phyloP scores from a whole-genome alignment of 2,888 invertebrate genomes.

The Leucozona laternaria region DNA sequence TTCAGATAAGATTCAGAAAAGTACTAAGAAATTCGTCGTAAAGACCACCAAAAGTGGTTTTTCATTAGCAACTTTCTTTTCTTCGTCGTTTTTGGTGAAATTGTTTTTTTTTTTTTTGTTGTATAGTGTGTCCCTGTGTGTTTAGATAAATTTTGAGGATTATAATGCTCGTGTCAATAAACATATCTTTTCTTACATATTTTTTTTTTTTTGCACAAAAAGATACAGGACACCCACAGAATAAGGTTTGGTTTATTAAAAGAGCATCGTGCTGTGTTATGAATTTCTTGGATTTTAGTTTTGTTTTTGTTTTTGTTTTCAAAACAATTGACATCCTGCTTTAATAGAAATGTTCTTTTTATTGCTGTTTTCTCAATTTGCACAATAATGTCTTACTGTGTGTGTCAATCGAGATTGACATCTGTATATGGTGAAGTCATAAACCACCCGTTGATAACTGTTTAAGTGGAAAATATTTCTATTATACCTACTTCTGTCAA shows the following conservation, averaged over 20 bases:
- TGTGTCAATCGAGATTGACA: conserved; percentile 44
- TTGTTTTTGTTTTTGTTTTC: not conserved
- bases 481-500: not conserved
- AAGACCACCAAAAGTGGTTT: conserved; percentile 74
- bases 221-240: conserved; percentile 41
- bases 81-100: conserved; percentile 31
- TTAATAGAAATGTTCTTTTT: conserved; percentile 52
- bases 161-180: conserved; percentile 71
- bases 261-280: conserved; percentile 62
- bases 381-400: conserved; percentile 60
- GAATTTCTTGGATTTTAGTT: conserved; percentile 63
- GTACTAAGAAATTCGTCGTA: conserved; percentile 36
- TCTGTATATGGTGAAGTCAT: conserved; percentile 47
- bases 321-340: conserved; percentile 53
- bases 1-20: conserved; percentile 1
- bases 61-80: conserved; percentile 58
- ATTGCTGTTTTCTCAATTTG: conserved; percentile 27
- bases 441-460: conserved; percentile 29
- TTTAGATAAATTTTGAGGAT: conserved; percentile 75
- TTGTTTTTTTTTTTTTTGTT: not conserved
- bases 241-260: conserved; percentile 18
- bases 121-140: conserved; percentile 34
- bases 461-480: not conserved
- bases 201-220: conserved; percentile 14
- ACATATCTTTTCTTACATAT: conserved; percentile 57